Evolutionary conservation across 2,888 invertebrate species (phyloP).

Genomic region (Athetis lepigone): DNA sequence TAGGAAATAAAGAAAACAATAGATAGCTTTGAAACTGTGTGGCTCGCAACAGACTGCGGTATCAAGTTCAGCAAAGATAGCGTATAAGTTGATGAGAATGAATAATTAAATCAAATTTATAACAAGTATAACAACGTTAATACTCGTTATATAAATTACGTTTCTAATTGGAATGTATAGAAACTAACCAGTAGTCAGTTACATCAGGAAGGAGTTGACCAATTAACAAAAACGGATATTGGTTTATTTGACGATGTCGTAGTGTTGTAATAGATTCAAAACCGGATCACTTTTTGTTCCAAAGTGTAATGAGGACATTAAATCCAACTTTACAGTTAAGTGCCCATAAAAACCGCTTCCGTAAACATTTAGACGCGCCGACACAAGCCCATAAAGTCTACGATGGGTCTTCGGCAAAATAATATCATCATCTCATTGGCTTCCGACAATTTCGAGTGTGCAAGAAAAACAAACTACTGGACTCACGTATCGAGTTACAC

Average conservation of each 20-base stretch:
- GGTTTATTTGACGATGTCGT: slow-evolving; percentile 4
- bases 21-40: not conserved
- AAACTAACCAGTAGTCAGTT: not conserved
- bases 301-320: slow-evolving; percentile 43
- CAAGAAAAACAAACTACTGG: slow-evolving; percentile 86
- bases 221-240: slow-evolving; percentile 11
- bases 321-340: slow-evolving; percentile 49
- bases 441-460: slow-evolving; percentile 82
- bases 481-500: slow-evolving; percentile 84
- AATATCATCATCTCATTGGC: slow-evolving; percentile 82
- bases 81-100: not conserved
- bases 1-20: slow-evolving; percentile 28
- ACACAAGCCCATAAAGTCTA: slow-evolving; percentile 62
- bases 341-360: slow-evolving; percentile 60
- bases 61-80: not conserved
- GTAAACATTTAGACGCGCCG: slow-evolving; percentile 57
- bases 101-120: not conserved
- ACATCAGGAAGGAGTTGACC: not conserved
- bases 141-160: not conserved
- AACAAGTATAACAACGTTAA: not conserved
- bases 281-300: slow-evolving; percentile 44
- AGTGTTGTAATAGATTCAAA: slow-evolving; percentile 34
- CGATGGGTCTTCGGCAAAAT: slow-evolving; percentile 72
- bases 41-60: not conserved
- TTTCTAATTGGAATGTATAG: not conserved